Percentiles rank a stretch among this genome's conserved stretches.
These are phyloP conservation scores for Sorex araneus DNA, from an alignment of 2,113 vertebrate species.

Conservation along the genomic window DNA sequence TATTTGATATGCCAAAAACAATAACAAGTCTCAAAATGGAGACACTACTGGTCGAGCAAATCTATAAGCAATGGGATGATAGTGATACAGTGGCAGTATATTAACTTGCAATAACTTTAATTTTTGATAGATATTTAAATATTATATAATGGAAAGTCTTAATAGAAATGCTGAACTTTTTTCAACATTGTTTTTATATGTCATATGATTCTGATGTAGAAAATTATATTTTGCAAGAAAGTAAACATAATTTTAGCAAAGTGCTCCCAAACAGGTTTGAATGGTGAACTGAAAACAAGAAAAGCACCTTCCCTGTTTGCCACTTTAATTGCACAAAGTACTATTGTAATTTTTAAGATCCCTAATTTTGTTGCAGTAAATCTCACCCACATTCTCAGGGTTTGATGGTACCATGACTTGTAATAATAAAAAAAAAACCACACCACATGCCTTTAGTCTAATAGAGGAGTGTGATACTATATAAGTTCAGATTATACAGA, in stretches of 20 bases:
- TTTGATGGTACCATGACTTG: conserved; percentile 24
- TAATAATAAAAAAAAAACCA: conserved; percentile 72
- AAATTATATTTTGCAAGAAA: conserved; percentile 57
- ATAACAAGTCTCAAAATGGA: no score
- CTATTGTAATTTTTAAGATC: not conserved
- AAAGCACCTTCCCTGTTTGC: conserved; percentile 58
- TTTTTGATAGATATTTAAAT: conserved; percentile 18
- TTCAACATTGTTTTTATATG: not conserved
- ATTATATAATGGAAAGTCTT: conserved; percentile 1
- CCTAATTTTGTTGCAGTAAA: not conserved
- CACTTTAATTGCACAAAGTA: not conserved
- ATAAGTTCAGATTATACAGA: conserved; percentile 63
- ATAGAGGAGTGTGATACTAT: conserved; percentile 42
- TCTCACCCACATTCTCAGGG: conserved; percentile 32
- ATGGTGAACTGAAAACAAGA: conserved; percentile 67
- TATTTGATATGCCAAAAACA: no score
- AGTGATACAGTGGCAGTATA: no score
- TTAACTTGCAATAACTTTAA: conserved; percentile 32
- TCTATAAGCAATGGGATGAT: no score
- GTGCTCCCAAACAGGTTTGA: conserved; percentile 65
- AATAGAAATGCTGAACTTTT: conserved; percentile 28
- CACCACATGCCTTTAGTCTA: conserved; percentile 65
- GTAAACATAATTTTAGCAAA: conserved; percentile 18
- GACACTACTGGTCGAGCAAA: no score
- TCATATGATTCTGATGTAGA: not conserved